phyloP scores from a whole-genome alignment of 2,888 invertebrate species.

The Microdon myrmicae region DNA sequence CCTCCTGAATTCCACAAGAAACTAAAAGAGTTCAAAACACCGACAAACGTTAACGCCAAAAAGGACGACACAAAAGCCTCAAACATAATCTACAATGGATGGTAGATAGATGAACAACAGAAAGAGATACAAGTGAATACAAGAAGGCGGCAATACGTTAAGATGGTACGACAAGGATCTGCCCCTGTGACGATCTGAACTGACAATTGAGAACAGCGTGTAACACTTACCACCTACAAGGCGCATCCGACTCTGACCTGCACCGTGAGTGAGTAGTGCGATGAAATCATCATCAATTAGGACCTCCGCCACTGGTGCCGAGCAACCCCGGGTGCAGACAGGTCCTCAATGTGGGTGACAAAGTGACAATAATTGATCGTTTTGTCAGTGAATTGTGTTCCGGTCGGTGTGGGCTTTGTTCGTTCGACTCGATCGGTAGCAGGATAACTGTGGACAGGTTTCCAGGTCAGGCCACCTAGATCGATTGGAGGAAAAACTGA shows the following conservation, averaged over 20 bases:
- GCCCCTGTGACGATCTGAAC: no score
- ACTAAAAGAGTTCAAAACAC: slow-evolving; percentile 34
- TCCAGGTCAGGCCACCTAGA: slow-evolving; percentile 40
- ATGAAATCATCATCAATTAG: slow-evolving; percentile 53
- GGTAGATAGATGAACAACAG: no score
- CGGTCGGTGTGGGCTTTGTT: slow-evolving; percentile 28
- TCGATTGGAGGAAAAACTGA: slow-evolving; percentile 26
- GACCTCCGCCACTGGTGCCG: slow-evolving; percentile 51
- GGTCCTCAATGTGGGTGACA: slow-evolving; percentile 55
- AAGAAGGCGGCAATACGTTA: no score
- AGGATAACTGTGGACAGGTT: slow-evolving; percentile 12
- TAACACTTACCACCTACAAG: slow-evolving; percentile 48
- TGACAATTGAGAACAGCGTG: slow-evolving; percentile 47
- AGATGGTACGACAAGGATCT: no score
- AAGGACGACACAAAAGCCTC: slow-evolving; percentile 10
- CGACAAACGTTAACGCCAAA: slow-evolving; percentile 41
- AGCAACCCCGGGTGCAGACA: slow-evolving; percentile 54
- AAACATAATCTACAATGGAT: no score
- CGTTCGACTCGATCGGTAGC: slow-evolving; percentile 19
- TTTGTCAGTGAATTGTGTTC: slow-evolving; percentile 53
- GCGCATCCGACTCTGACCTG: slow-evolving; percentile 31
- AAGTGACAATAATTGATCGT: slow-evolving; percentile 55
- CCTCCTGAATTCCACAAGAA: slow-evolving; percentile 16
- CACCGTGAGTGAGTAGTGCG: slow-evolving; percentile 52
- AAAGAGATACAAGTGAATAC: slow-evolving; percentile 29